Evolutionary conservation across 2,797 vertebrate genomes (phyloP), one percentile per base, ranked within the genome.

Genomic region (Morelia viridis): DNA sequence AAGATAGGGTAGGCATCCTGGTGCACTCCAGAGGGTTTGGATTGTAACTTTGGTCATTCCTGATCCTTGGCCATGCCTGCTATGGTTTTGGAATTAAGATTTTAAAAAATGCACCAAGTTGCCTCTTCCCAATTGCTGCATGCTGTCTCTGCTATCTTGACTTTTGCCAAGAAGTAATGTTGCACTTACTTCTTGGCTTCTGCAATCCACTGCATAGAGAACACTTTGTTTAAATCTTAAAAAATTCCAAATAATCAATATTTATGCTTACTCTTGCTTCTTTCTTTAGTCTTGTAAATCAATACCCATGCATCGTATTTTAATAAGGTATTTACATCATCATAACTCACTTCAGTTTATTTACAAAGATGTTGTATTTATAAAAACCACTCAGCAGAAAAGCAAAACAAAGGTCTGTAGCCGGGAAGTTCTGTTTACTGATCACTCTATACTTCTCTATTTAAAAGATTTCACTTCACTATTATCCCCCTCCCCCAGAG

Each of bases 241-340:
- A 93, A 80, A 89, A 87, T 88, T 41, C 89, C 53, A 93, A 57
- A 15, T 89, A 84, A 76, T 85, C 89, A 85, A 53, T 3, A 0
- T 93, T 94, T 64, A 92, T 41, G 57, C 90, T 89, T 92, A 57
- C 85, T 41, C 90, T 92, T 85, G 24, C 65, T 90, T 71, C 35
- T 22, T 92, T 12, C 11, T 85, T 88, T 84, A 17, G 0, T 8
- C 71, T 94, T 89, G 3, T n/a, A 95, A 93, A 94, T 19, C 24
- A 7, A 3, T 12, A 1, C 61, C 8, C 91, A 89, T 93, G 92
- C 60, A 60, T 60, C 58, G 50, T 91, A 83, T 93, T 91, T 65
- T 93, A 91, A 60, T 93, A 91, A 93, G 91, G 35, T 89, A 50
- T 92, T 85, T 91, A n/a, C 87, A 68, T 93, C 65, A 88, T 58